A percentile compares a stretch with the other conserved stretches of the same genome.
Evolutionary conservation across 2,888 invertebrate genomes (phyloP).

Genomic region (Caenorhabditis sinica): DNA sequence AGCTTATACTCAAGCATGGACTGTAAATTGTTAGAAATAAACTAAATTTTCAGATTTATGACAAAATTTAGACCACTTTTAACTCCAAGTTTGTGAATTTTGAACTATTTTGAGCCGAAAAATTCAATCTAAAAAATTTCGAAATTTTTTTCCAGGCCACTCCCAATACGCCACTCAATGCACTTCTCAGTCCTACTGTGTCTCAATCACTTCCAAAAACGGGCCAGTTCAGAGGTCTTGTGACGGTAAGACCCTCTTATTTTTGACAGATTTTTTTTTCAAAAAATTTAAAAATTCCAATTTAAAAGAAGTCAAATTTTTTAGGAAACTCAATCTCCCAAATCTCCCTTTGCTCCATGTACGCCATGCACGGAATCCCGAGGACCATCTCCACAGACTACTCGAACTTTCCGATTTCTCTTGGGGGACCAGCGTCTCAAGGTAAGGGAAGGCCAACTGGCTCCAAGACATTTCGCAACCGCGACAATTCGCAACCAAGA

Average conservation of each 20-base stretch:
- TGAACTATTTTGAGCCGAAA: too few species aligned
- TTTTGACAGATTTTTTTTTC: not conserved
- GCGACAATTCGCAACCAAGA: too few species aligned
- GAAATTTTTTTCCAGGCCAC: conserved; percentile 47
- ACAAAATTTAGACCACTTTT: too few species aligned
- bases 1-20: too few species aligned
- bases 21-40: too few species aligned
- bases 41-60: too few species aligned
- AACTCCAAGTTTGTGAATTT: too few species aligned
- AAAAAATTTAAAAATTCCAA: too few species aligned
- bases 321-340: conserved; percentile 70
- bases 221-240: conserved; percentile 68
- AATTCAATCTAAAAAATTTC: not conserved
- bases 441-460: conserved; percentile 10
- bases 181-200: conserved; percentile 70
- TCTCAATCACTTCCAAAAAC: conserved; percentile 64
- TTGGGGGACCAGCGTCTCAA: conserved; percentile 47
- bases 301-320: too few species aligned
- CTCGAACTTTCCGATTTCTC: conserved; percentile 48
- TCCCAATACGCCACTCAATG: conserved; percentile 63
- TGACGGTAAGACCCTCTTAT: conserved; percentile 63
- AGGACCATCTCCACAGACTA: conserved; percentile 54
- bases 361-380: conserved; percentile 63
- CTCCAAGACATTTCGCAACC: too few species aligned
- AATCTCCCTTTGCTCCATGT: conserved; percentile 69